Evolutionary conservation across 2,888 invertebrate genomes (phyloP).

Genomic region (Aporophyla lueneburgensis): DNA sequence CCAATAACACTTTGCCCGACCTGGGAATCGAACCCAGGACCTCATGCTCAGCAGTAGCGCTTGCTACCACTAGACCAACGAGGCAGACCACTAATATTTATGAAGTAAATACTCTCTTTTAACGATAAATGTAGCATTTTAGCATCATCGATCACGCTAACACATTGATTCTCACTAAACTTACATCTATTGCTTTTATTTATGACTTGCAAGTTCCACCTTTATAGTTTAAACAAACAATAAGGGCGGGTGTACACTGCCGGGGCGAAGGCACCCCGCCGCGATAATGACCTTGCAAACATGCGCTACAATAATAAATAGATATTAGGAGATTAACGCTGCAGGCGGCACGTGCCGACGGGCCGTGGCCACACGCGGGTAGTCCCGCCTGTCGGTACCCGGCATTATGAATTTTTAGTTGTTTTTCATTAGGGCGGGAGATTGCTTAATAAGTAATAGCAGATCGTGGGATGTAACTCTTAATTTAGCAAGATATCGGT

Average conservation of each 20-base stretch:
- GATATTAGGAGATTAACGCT: constrained; percentile 83
- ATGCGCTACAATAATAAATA: constrained; percentile 80
- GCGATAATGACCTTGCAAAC: constrained; percentile 83
- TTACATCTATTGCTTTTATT: constrained; percentile 54
- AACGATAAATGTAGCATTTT: neutral
- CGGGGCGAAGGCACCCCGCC: constrained; percentile 71
- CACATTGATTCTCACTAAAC: constrained; percentile 53
- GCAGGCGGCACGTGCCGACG: constrained; percentile 68
- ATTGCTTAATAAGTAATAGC: constrained; percentile 45
- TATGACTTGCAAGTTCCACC: constrained; percentile 67
- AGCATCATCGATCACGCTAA: constrained; percentile 11
- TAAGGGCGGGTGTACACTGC: constrained; percentile 75
- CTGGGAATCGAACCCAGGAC: no score
- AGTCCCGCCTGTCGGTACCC: constrained; percentile 67
- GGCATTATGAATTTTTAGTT: constrained; percentile 70
- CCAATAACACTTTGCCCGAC: no score
- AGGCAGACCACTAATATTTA: no score
- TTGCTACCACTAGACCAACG: no score
- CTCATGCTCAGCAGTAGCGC: no score
- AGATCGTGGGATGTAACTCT: constrained; percentile 50
- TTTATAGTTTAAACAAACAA: constrained; percentile 67
- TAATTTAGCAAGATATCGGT: constrained; percentile 38
- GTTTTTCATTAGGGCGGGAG: constrained; percentile 54
- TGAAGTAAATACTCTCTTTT: no score
- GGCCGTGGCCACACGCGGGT: constrained; percentile 64